Conservation (phyloP, 2,797 vertebrate genomes). For the Oryzias sinensis region DNA sequence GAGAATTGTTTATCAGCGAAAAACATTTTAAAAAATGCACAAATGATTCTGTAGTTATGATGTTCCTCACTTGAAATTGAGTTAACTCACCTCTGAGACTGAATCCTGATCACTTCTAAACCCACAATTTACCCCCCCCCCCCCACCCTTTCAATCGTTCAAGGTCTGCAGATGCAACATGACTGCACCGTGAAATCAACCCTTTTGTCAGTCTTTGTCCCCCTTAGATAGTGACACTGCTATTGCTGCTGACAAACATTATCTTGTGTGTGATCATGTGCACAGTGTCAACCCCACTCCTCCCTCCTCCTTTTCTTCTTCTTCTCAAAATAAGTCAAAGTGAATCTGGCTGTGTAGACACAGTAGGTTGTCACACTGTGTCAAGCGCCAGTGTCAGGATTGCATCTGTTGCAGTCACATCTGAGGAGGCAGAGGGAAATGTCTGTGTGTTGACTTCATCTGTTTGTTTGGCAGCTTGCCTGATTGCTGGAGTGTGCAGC, state of each 20-base stretch:
- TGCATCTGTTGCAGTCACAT: slow-evolving; percentile 78
- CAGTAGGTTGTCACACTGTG: slow-evolving; percentile 73
- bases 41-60: too few species aligned
- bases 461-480: slow-evolving; percentile 80
- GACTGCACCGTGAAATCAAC: slow-evolving; percentile 71
- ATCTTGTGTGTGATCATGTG: slow-evolving; percentile 80
- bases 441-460: slow-evolving; percentile 80
- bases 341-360: slow-evolving; percentile 65
- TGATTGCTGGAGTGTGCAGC: slow-evolving; percentile 75
- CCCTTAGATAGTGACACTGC: slow-evolving; percentile 60
- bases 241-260: slow-evolving; percentile 79
- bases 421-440: slow-evolving; percentile 72
- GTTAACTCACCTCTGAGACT: slow-evolving; percentile 61
- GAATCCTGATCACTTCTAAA: slow-evolving; percentile 46
- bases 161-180: slow-evolving; percentile 46
- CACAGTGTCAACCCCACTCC: slow-evolving; percentile 45
- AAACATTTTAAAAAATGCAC: too few species aligned
- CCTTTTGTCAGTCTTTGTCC: slow-evolving; percentile 63
- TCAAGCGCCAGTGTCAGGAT: slow-evolving; percentile 71
- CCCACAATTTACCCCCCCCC: neutral
- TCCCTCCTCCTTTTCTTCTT: neutral
- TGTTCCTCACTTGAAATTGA: slow-evolving; percentile 41
- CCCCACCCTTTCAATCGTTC: slow-evolving; percentile 41
- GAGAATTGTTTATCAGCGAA: too few species aligned
- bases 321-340: slow-evolving; percentile 63